These are phyloP conservation scores for Axis porcinus DNA, from an alignment of 2,113 vertebrate species.

Conservation along the genomic window DNA sequence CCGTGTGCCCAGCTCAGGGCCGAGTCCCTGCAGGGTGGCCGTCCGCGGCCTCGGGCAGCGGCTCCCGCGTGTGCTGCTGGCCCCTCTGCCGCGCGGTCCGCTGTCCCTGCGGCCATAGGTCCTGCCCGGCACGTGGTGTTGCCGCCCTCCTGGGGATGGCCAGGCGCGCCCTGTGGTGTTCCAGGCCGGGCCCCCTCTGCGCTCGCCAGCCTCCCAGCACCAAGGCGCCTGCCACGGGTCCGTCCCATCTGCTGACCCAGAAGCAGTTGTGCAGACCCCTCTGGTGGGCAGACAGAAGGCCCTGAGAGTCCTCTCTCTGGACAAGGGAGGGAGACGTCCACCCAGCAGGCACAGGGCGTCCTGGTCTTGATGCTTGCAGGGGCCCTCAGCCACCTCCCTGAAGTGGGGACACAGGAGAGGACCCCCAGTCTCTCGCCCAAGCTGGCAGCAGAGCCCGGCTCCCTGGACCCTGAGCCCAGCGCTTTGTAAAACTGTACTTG, in stretches of 20 bases:
- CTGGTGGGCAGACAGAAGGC: neutral
- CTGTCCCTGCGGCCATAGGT: neutral
- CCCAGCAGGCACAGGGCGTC: neutral
- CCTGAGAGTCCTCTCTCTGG: neutral
- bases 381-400: neutral
- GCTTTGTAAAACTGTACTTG: neutral
- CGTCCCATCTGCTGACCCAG: neutral
- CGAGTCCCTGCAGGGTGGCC: neutral
- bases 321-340: neutral
- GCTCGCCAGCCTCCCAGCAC: neutral
- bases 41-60: fast-evolving
- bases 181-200: fast-evolving
- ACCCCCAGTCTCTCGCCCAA: neutral
- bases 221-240: neutral
- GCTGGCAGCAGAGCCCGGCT: neutral
- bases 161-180: fast-evolving
- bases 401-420: neutral
- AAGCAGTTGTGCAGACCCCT: neutral
- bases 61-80: neutral
- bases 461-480: neutral
- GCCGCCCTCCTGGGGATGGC: neutral
- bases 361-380: neutral
- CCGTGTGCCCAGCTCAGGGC: neutral
- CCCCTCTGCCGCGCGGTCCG: neutral
- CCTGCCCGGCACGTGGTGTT: neutral